Percentiles rank a stretch among this genome's conserved stretches.
These are phyloP conservation scores for Cyprinodon brontotheroides DNA, from an alignment of 2,113 vertebrate species.

Conservation along the genomic window DNA sequence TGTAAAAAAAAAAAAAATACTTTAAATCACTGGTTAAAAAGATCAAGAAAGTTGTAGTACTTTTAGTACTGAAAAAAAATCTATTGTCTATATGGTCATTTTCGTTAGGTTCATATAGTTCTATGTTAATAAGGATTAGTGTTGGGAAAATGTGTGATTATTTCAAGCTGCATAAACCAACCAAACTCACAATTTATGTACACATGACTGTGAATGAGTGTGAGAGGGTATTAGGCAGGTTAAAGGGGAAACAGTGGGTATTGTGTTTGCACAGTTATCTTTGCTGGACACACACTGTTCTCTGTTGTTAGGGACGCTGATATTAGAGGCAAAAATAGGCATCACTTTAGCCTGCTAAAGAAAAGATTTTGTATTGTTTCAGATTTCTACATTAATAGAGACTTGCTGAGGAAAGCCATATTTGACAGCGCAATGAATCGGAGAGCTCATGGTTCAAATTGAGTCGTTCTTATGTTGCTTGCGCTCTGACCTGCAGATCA, in stretches of 20 bases:
- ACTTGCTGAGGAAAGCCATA: conserved; percentile 4
- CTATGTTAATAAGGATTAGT: too few relatives aligned
- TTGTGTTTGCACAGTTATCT: conserved; percentile 40
- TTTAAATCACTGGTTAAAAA: too few relatives aligned
- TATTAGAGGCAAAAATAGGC: conserved; percentile 28
- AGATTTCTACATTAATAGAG: conserved; percentile 15
- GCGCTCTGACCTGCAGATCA: conserved; percentile 55
- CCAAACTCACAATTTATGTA: not conserved
- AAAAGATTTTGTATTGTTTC: conserved; percentile 18
- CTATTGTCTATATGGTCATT: too few relatives aligned
- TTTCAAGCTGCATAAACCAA: too few relatives aligned
- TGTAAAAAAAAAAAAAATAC: too few relatives aligned
- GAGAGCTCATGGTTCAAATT: conserved; percentile 37
- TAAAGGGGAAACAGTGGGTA: conserved; percentile 12
- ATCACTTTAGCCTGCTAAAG: conserved; percentile 5
- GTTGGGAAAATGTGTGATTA: too few relatives aligned
- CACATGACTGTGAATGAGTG: conserved; percentile 5
- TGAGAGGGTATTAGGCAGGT: conserved; percentile 2
- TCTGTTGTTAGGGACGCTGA: conserved; percentile 13
- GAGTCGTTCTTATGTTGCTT: conserved; percentile 74
- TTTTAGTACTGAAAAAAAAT: too few relatives aligned
- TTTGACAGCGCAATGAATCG: conserved; percentile 17
- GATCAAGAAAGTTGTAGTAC: too few relatives aligned
- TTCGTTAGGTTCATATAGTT: too few relatives aligned
- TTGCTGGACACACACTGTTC: conserved; percentile 32